phyloP scores from a whole-genome alignment of 1,140 invertebrate genomes.

The Drosophila littoralis region DNA sequence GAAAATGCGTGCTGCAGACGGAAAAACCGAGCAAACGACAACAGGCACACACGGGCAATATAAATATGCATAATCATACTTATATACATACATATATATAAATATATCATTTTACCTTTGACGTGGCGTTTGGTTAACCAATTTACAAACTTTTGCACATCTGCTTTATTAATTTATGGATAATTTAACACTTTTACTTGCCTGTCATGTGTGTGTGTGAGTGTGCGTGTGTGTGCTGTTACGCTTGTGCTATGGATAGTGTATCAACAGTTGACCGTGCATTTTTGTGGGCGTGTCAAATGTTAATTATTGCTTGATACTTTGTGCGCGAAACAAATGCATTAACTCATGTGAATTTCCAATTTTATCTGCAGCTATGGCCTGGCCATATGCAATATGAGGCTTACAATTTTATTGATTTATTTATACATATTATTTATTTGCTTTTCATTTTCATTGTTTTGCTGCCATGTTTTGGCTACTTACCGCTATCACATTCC shows the following conservation, averaged over 20 bases:
- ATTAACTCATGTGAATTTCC: slow-evolving; percentile 23
- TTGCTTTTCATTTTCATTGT: not conserved
- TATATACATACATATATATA: not conserved
- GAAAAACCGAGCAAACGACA: not conserved
- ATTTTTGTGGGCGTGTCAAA: slow-evolving; percentile 15
- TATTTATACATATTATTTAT: not conserved
- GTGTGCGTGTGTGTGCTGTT: not conserved
- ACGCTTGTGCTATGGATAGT: slow-evolving; percentile 12
- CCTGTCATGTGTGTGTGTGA: not conserved
- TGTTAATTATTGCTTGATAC: slow-evolving; percentile 39
- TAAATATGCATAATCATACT: not conserved
- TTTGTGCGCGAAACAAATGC: slow-evolving; percentile 45
- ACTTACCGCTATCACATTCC: slow-evolving; percentile 93
- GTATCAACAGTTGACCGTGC: slow-evolving; percentile 12
- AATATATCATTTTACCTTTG: slow-evolving; percentile 6
- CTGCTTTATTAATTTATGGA: slow-evolving; percentile 15
- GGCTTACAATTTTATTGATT: slow-evolving; percentile 17
- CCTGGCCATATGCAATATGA: slow-evolving; percentile 26
- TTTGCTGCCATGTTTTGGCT: slow-evolving; percentile 5
- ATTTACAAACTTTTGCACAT: slow-evolving; percentile 9
- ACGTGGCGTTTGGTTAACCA: slow-evolving; percentile 14
- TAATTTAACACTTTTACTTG: slow-evolving; percentile 13
- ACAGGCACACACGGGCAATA: not conserved
- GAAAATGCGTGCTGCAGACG: not conserved
- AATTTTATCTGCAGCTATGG: slow-evolving; percentile 1